Base-by-base conservation (phyloP, 2,113 vertebrate species). In the Onychostoma macrolepis region DNA sequence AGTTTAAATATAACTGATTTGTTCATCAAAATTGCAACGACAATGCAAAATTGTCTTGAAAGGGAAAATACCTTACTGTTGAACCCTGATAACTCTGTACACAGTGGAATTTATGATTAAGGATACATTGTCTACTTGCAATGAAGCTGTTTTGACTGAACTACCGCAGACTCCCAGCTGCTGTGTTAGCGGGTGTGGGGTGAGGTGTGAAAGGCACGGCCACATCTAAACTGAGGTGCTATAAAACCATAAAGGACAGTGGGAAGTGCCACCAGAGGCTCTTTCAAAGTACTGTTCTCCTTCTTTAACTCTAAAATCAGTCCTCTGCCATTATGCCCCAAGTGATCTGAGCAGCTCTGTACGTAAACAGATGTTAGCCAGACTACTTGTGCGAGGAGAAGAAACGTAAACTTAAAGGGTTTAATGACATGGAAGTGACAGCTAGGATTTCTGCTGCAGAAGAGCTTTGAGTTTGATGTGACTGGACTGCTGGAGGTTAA, bases 281-380 rank as follows among this genome's bases (percentile, higher is more conserved):
- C 38, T 89, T 75, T 90, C 88, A 2, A 86, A 90, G 91, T 89
- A 83, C 88, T 67, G 43, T 89, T 85, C 80, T 50, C 81, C 81
- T 79, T 24, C 90, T 80, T 91, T 91, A 80, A 90, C 90, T 89
- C 90, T 88, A 78, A 87, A 53, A 43, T 90, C 88, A 85, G 41
- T 80, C 83, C 90, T 79, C 85, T 67, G 65, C 81, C 80, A 90
- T 72, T 78, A 17, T 53, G 48, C 28, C 72, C 17, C 86, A 71
- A 81, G 67, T 89, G 87, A 90, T 30, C 85, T 71, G n/a, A 86
- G 80, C 77, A 80, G 81, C 87, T 65, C 78, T 50, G 4, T 78
- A 85, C 56, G 83, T 80, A 89, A 91, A 91, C 91, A 92, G 90
- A 92, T 93, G 91, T 90, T 90, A 28, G 33, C 30, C 24, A 50